Evolutionary conservation across 2,888 invertebrate species (phyloP).

Genomic region (Cheilosia impressa): DNA sequence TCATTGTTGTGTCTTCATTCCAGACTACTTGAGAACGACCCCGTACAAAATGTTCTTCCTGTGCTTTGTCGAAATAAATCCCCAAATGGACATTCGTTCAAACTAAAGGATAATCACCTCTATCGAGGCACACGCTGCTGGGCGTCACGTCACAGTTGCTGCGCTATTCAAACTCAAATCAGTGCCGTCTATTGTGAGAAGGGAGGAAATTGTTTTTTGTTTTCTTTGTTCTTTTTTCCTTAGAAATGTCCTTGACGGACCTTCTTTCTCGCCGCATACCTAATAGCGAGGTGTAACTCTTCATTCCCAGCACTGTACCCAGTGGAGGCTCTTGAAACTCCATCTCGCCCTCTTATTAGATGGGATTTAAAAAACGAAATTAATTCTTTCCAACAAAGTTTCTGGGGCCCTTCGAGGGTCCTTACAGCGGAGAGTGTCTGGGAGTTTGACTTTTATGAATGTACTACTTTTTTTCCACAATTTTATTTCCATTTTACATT

Average conservation of each 20-base stretch:
- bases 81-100: constrained; percentile 56
- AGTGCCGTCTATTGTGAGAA: neutral
- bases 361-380: constrained; percentile 42
- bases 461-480: constrained; percentile 31
- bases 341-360: constrained; percentile 18
- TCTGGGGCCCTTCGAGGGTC: constrained; percentile 49
- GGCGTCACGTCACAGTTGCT: constrained; percentile 2
- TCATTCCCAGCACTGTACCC: neutral
- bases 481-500: constrained; percentile 48
- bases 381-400: constrained; percentile 61
- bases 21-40: constrained; percentile 56
- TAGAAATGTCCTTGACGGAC: constrained; percentile 34
- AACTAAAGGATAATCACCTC: constrained; percentile 59
- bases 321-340: constrained; percentile 29
- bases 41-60: constrained; percentile 13
- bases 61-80: constrained; percentile 7
- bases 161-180: neutral
- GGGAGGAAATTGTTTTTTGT: constrained; percentile 4
- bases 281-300: neutral
- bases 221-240: constrained; percentile 26
- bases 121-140: constrained; percentile 26
- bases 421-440: constrained; percentile 18
- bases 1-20: constrained; percentile 26
- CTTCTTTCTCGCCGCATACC: constrained; percentile 19
- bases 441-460: constrained; percentile 42